Evolutionary conservation across 2,797 vertebrate genomes (phyloP), one percentile per base, ranked within the genome.

Genomic region (Takifugu rubripes): DNA sequence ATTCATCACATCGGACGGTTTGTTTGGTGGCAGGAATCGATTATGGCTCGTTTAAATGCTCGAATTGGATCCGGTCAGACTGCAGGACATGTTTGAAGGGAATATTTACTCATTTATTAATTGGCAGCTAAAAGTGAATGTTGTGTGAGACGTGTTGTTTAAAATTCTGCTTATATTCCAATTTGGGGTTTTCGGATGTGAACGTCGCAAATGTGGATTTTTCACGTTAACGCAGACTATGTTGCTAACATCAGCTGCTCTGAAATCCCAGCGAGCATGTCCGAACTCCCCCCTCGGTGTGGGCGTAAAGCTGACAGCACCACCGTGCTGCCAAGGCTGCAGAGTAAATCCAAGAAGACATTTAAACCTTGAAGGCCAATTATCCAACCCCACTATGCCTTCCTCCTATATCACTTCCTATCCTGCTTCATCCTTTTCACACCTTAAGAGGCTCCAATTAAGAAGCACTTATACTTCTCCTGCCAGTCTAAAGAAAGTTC

Each of bases 311-410:
- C 55, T 29, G 67, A 54, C 42, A 36, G 50, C 70, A 53, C 56
- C 58, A 29, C 59, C 51, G 51, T 51, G 52, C 62, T 50, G 46
- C 65, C 27, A 49, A 59, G 70, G 66, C 68, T 75, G 73, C 69
- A 77, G 70, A 82, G 72, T 75, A 79, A 82, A 86, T 82, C 70
- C 73, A 63, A 56, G 33, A 66, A 68, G 67, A 77, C 80, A 64
- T 78, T 82, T 74, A 55, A 81, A 78, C 65, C 70, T 70, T 66
- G 52, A 75, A 56, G 58, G 62, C 54, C 56, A 78, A 59, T 60
- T 54, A 51, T 63, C 59, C 58, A 59, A 45, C 64, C 64, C 61
- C 48, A 21, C 56, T n/a, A 21, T 8, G 17, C 44, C 16, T 46
- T 46, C 17, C 16, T n/a, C 44, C 17, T 5, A n/a, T 46, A 21